Evolutionary conservation across 2,888 invertebrate species (phyloP).

Genomic region (Ophonus ardosiacus): DNA sequence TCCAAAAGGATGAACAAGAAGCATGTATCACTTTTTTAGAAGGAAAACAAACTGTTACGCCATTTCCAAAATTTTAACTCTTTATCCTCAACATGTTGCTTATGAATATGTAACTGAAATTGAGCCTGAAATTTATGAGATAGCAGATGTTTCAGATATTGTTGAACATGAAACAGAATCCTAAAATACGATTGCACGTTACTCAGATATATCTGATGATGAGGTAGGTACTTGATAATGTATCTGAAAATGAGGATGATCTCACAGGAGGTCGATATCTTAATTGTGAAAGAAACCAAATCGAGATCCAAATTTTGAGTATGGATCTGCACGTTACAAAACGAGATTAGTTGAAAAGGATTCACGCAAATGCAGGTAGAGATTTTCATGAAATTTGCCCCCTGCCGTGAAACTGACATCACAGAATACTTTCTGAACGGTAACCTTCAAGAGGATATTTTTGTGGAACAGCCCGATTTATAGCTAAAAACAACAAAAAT

Average conservation of each 20-base stretch:
- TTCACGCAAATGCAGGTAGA: slow-evolving; percentile 29
- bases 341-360: slow-evolving; percentile 58
- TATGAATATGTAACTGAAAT: not conserved
- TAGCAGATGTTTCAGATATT: not conserved
- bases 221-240: no score
- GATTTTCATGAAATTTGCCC: not conserved
- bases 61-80: no score
- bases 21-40: no score
- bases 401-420: slow-evolving; percentile 31
- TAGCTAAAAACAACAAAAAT: not conserved
- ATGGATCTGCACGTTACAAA: slow-evolving; percentile 65
- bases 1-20: no score
- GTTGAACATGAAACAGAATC: not conserved
- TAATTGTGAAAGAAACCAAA: not conserved
- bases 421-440: not conserved
- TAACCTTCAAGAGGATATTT: not conserved
- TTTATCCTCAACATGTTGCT: no score
- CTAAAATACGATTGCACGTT: not conserved
- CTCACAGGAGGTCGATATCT: no score
- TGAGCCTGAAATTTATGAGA: not conserved
- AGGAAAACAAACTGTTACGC: no score
- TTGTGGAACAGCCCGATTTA: not conserved
- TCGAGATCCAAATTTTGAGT: not conserved
- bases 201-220: no score
- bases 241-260: no score